Evolutionary conservation across 2,797 vertebrate genomes (phyloP).

Genomic region (Oceanodroma leucorhoa): DNA sequence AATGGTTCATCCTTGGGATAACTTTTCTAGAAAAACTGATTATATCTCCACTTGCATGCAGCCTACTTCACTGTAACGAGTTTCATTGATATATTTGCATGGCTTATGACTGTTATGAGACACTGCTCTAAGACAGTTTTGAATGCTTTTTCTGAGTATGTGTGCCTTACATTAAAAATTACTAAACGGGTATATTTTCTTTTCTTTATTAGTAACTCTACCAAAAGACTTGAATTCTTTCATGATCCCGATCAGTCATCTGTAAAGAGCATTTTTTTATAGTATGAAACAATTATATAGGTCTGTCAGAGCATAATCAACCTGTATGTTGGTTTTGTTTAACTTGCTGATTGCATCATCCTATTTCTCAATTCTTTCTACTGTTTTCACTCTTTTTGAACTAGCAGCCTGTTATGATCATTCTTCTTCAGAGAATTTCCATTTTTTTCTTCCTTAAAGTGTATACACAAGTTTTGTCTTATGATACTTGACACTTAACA

Average conservation of each 20-base stretch:
- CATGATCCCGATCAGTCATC: background rate
- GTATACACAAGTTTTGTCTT: background rate
- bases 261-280: background rate
- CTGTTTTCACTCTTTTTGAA: background rate
- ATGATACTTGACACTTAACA: background rate
- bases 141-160: background rate
- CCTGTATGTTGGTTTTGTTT: background rate
- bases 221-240: background rate
- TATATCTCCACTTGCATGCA: background rate
- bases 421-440: background rate
- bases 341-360: background rate
- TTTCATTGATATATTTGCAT: background rate
- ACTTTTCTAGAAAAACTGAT: background rate
- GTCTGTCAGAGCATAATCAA: background rate
- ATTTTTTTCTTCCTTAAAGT: background rate
- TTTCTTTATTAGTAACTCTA: background rate
- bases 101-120: background rate
- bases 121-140: background rate
- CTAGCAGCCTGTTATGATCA: accelerated
- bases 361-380: background rate
- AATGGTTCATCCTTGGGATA: background rate
- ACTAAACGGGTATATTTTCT: background rate
- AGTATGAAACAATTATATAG: background rate
- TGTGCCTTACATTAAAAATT: background rate
- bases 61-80: background rate